Evolutionary conservation across 2,113 vertebrate genomes (phyloP).

Genomic region (Indicator maculatus): DNA sequence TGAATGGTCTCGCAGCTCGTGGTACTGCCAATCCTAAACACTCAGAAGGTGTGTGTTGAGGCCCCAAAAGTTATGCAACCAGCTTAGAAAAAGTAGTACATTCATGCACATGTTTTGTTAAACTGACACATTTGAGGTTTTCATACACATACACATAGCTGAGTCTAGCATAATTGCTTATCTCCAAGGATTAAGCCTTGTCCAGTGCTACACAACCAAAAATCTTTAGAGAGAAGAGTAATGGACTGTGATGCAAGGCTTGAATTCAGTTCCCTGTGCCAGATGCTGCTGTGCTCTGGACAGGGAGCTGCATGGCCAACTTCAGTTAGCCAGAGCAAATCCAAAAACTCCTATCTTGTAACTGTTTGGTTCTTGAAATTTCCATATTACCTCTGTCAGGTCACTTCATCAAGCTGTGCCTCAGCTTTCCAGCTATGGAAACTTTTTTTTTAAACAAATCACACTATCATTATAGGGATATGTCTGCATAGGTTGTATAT

Average conservation of each 20-base stretch:
- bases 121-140: neutral
- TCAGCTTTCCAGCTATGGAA: neutral
- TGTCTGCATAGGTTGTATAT: neutral
- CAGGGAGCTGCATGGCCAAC: fast-evolving
- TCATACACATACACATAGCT: neutral
- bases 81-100: neutral
- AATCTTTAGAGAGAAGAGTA: neutral
- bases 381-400: neutral
- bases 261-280: fast-evolving
- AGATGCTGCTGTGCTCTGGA: fast-evolving
- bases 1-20: neutral
- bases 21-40: neutral
- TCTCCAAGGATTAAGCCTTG: neutral
- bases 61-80: neutral
- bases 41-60: fast-evolving
- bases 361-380: neutral
- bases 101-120: neutral
- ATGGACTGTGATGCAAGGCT: neutral
- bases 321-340: neutral
- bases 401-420: neutral
- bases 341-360: neutral
- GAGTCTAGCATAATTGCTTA: neutral
- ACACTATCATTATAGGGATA: no score
- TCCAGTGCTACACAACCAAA: neutral
- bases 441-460: no score